A percentile compares a stretch with the other conserved stretches of the same genome.
Conservation (phyloP, 2,113 vertebrate species). For the Paracanthobrama guichenoti region DNA sequence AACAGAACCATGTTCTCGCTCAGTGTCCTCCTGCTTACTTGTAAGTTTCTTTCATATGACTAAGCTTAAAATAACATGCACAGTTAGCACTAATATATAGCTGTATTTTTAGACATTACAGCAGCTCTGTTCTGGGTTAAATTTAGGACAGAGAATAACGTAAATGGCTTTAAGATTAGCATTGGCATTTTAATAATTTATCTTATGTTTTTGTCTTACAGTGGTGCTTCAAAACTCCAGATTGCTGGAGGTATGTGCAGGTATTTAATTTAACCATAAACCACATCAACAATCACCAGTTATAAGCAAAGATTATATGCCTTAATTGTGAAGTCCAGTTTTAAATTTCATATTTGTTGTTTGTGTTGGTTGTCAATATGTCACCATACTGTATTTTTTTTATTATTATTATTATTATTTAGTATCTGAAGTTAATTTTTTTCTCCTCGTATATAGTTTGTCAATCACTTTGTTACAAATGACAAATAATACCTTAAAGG, state of each 20-base stretch:
- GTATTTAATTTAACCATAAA: not conserved
- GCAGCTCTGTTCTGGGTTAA: not conserved
- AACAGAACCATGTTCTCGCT: constrained; percentile 9
- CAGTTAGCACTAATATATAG: not conserved
- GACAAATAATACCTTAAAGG: not conserved
- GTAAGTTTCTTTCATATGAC: constrained; percentile 6
- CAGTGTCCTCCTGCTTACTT: constrained; percentile 27
- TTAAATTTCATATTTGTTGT: not conserved
- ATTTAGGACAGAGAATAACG: not conserved
- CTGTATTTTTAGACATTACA: not conserved
- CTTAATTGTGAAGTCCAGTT: not conserved
- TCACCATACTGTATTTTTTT: not conserved
- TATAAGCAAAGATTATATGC: not conserved
- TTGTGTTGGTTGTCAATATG: not conserved
- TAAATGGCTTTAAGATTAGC: not conserved
- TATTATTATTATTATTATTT: not conserved
- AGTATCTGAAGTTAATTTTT: not conserved
- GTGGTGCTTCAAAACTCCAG: constrained; percentile 1
- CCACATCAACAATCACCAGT: not conserved
- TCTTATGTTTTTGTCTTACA: not conserved
- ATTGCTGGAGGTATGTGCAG: constrained; percentile 8
- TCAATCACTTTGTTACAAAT: not conserved
- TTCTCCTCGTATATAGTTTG: not conserved
- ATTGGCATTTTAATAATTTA: not conserved
- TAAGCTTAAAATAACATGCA: not conserved